Evolutionary conservation across 2,113 vertebrate genomes (phyloP), one percentile per base, ranked within the genome.

Genomic region (Leptosomus discolor): DNA sequence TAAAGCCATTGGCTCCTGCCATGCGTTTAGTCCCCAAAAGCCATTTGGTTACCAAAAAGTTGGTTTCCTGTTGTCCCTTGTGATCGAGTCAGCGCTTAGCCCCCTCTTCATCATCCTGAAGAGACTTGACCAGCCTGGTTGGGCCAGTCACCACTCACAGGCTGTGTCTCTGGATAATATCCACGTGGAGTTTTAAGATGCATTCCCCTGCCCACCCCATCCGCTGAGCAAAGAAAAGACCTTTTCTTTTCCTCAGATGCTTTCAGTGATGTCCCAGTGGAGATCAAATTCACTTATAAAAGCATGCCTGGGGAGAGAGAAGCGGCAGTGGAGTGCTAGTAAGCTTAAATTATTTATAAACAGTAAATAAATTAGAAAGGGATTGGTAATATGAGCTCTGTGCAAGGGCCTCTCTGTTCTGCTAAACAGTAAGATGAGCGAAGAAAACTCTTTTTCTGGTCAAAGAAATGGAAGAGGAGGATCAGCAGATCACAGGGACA

Each of bases 341-440:
- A 96, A 91, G 94, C 64, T 81, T 98, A 39, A 95, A 96, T 97
- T 96, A 95, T 97, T 94, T 92, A 97, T 91, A 85, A 97, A 86
- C 36, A 76, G 81, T 91, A 92, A 97, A 97, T 95, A 97, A 96
- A 95, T 96, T 81, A 93, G 94, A 78, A 89, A 92, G 83, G 36
- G 81, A 88, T 82, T 73, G 77, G 91, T 90, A 96, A 97, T 68
- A 68, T 50, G 92, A 96, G 57, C 67, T 75, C 30, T 91, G 24
- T 56, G n/a, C 45, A 57, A 90, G 50, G 65, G 30, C 41, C 51
- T 68, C 71, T 85, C 53, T 91, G 15, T 89, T 90, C 58, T 95
- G 46, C 68, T 82, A 7, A 71, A 36, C 21, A 41, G 56, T 50
- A n/a, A 70, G 58, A 73, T 24, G 51, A 73, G 50, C 2, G 4